Base-by-base conservation (phyloP, 2,888 invertebrate species). In the Tipula confusa region DNA sequence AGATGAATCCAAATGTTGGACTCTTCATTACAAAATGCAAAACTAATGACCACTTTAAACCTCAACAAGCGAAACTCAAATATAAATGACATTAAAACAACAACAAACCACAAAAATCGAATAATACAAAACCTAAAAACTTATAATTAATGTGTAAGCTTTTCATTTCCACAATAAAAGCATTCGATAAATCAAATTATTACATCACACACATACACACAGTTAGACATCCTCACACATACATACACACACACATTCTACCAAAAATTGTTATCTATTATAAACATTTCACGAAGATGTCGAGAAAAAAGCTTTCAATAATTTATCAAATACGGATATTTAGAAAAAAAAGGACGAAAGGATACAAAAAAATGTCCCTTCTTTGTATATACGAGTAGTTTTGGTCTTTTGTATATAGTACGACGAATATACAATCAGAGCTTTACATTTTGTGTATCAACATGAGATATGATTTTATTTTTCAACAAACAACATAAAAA, bases 111-210 rank as follows among this genome's bases (percentile, higher is more conserved):
- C 5, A 43, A n/a, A n/a, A n/a, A 43, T n/a, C n/a, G 43, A 43
- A 43, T 43, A 43, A n/a, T 2, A n/a, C 13, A 43, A 43, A 43
- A 43, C 43, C 64, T 11, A 9, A 64, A 64, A 24, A 64, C 64
- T 24, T 64, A 24, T 64, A 64, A 64, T 64, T 64, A 24, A 64
- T 64, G 64, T 64, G 64, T 64, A 24, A 64, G 64, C 24, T 24
- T 64, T 24, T 64, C n/a, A n/a, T n/a, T 24, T 64, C 2, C 64
- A 1, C 13, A 24, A 24, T 24, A 24, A 24, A 64, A 24, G 18
- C 64, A 9, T 64, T 64, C 64, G 64, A 64, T 64, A 64, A 64
- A 64, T 64, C 64, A 64, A 64, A 64, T 64, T 64, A 64, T 64
- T 64, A 24, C 64, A 64, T 64, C 64, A 64, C 15, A 7, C 64